Evolutionary conservation across 2,888 invertebrate genomes (phyloP).

Genomic region (Xylota sylvarum): DNA sequence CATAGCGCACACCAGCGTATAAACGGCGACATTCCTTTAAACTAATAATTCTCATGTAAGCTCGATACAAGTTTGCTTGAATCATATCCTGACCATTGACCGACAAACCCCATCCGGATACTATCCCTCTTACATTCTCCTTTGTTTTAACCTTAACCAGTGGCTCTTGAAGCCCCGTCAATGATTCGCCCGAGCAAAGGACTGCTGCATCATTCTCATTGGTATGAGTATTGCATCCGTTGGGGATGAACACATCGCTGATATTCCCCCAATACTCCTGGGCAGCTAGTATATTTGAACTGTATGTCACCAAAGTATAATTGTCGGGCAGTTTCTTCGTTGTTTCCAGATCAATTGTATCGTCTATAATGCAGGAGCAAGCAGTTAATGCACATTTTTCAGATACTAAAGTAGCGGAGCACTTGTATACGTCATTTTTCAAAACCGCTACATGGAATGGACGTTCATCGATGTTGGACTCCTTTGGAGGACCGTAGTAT

Average conservation of each 20-base stretch:
- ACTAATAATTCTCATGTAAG: constrained; percentile 49
- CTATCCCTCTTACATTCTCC: constrained; percentile 35
- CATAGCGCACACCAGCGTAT: constrained; percentile 27
- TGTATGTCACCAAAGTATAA: constrained; percentile 25
- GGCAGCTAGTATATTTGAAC: background rate
- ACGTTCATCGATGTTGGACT: constrained; percentile 16
- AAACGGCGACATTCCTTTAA: constrained; percentile 44
- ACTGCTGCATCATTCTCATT: constrained; percentile 48
- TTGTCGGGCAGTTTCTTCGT: background rate
- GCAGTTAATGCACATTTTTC: constrained; percentile 33
- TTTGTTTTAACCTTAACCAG: constrained; percentile 14
- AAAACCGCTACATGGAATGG: constrained; percentile 51
- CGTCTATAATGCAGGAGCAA: constrained; percentile 37
- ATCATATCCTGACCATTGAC: background rate
- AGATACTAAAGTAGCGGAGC: constrained; percentile 23
- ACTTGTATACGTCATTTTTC: constrained; percentile 18
- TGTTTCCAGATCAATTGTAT: background rate
- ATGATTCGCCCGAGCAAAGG: background rate
- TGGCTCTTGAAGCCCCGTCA: background rate
- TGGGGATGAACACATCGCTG: background rate
- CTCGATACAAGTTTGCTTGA: background rate
- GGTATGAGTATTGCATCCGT: constrained; percentile 15
- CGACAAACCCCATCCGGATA: constrained; percentile 57
- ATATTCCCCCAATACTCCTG: constrained; percentile 10
- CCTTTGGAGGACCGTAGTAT: constrained; percentile 37